Evolutionary conservation across 1,140 invertebrate species (phyloP), one percentile per base, ranked within the genome.

Genomic region (Steinernema khuongi): DNA sequence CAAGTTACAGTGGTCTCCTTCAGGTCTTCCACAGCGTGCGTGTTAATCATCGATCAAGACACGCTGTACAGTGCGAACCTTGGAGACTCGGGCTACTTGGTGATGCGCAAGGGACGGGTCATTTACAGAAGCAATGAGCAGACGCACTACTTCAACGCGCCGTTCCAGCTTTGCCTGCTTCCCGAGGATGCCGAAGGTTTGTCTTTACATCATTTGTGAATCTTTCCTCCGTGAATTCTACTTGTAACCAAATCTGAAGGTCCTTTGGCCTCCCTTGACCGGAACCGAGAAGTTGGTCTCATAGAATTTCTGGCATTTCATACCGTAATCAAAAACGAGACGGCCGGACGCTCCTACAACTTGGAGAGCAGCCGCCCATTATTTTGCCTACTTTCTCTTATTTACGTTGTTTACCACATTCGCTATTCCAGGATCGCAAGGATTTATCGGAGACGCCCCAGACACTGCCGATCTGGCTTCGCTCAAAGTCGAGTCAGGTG

Each of bases 81-180:
- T 77, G 96, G 96, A n/a, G 96, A 98, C 87, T 96, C 94, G 84
- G 96, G 95, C 18, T 97, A 94, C 86, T 90, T 97, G 86, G 91
- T 97, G 33, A 92, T 97, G 43, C 88, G 95, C 19, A 89, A 91
- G 72, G 88, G 88, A 31, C 89, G 92, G 79, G 90, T 97, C 18
- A 90, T 97, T 26, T 92, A 94, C 86, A 90, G 93, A 71, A 95
- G 93, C 0, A 91, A 93, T 80, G 95, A 98, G 86, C 95, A 97
- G 85, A 94, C 96, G 81, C 95, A 98, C 87, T 97, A 97, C 86
- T 98, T 98, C 86, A 97, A 98, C 87, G 96, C 96, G 31, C 96
- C 96, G 4, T 97, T 94, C 88, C 95, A 98, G 87, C 88, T 98
- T 67, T 93, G 94, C 41, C 87, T 97, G 76, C 92, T 94, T 60